Evolutionary conservation across 2,797 vertebrate genomes (phyloP).

Genomic region (Pseudochirops cupreus): DNA sequence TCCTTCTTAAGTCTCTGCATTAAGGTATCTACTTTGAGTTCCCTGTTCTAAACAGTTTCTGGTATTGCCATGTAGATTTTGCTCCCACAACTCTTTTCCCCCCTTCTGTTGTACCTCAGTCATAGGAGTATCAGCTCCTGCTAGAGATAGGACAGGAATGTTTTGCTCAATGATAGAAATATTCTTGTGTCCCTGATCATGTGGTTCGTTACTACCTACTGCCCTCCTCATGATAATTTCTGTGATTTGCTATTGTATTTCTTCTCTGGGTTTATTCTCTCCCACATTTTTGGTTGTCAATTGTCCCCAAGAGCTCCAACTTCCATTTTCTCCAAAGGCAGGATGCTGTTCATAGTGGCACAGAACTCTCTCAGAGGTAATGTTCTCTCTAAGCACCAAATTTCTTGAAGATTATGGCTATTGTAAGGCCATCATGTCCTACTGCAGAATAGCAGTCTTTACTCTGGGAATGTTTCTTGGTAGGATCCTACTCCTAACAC

Average conservation of each 20-base stretch:
- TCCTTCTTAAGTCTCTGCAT: not conserved
- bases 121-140: not conserved
- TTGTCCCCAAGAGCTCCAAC: not conserved
- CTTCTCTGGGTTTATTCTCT: not conserved
- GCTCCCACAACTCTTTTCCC: not conserved
- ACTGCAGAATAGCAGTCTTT: not conserved
- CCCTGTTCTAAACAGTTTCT: not conserved
- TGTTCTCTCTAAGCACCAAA: not conserved
- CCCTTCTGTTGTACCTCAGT: not conserved
- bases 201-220: not conserved
- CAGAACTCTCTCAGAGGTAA: not conserved
- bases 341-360: not conserved
- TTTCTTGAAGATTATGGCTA: not conserved
- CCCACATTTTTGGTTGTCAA: not conserved
- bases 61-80: not conserved
- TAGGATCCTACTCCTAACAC: not conserved
- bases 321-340: not conserved
- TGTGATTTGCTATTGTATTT: not conserved
- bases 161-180: not conserved
- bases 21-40: not conserved
- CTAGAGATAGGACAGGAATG: not conserved
- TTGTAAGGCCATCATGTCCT: not conserved
- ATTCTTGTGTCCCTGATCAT: not conserved
- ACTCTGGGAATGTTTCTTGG: not conserved
- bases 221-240: not conserved